Conservation (phyloP, 2,797 vertebrate genomes). For the Brachyrhaphis roseni region DNA sequence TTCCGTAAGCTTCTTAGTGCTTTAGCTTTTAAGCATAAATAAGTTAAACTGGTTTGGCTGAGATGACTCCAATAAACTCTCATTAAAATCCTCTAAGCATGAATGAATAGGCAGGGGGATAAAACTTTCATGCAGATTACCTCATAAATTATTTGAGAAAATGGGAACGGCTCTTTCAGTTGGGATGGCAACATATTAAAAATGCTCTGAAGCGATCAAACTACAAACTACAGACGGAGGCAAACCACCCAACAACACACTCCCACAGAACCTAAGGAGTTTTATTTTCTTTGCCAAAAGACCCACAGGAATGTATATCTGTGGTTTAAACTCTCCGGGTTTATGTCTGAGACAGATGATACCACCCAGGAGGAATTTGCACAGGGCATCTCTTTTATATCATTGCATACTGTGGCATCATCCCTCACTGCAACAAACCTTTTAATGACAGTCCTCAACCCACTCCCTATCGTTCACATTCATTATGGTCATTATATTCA, state of each 20-base stretch:
- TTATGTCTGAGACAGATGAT: conserved; percentile 47
- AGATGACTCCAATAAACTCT: conserved; percentile 67
- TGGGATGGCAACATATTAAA: conserved; percentile 36
- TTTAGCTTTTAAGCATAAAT: conserved; percentile 69
- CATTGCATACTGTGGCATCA: conserved; percentile 42
- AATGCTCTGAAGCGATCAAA: conserved; percentile 20
- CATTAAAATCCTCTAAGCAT: conserved; percentile 61
- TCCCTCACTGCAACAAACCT: conserved; percentile 43
- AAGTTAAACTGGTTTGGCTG: conserved; percentile 68
- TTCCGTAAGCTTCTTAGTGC: conserved; percentile 74
- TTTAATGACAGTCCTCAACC: conserved; percentile 60
- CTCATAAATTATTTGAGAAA: conserved; percentile 46
- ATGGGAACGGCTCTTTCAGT: conserved; percentile 23
- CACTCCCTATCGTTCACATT: conserved; percentile 50
- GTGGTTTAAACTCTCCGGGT: conserved; percentile 20
- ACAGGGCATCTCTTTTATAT: conserved; percentile 35
- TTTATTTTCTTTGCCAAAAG: conserved; percentile 1
- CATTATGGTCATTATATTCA: conserved; percentile 68
- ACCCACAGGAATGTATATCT: conserved; percentile 15
- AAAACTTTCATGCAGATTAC: conserved; percentile 53
- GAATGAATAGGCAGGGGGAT: conserved; percentile 42
- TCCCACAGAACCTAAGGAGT: conserved; percentile 21
- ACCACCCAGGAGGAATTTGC: conserved; percentile 65
- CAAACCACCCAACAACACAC: conserved; percentile 18
- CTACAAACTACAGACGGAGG: conserved; percentile 18